Evolutionary conservation across 92 coral and sea anemone species (phyloP), one percentile per base, ranked within the genome.

Genomic region (Palythoa heliodiscus): DNA sequence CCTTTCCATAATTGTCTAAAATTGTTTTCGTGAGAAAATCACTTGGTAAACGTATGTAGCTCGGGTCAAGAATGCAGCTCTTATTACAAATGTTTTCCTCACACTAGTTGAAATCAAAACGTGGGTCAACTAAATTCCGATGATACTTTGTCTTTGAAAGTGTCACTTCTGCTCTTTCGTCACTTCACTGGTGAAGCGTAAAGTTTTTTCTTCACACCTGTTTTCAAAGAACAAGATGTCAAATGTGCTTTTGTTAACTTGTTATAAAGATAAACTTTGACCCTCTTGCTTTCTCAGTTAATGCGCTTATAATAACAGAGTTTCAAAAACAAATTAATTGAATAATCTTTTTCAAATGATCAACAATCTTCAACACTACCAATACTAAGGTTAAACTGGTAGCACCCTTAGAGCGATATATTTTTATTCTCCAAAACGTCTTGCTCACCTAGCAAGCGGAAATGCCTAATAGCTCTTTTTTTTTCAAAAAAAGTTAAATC

Each of bases 1-100:
- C 80, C 80, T 75, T 52, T 75, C 66, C 80, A 75, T 75, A 50
- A 20, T 52, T 50, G 60, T 20, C 19, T 25, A 50, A 22, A 23
- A 22, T 22, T 54, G 37, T 68, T 68, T 29, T 38, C 63, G 22
- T 52, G 47, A 75, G 43, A 22, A 75, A 52, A 52, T 7, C 40
- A 75, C 14, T 71, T 43, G 15, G 52, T 38, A 11, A 71, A 39
- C 4, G 53, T 71, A 15, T n/a, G 52, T 39, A 24, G 19, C 2
- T 7, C 7, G 13, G 5, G 25, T 29, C 39, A 15, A 15, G 25
- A 69, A 35, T 69, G 73, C 47, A 5, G 16, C 1, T 69, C n/a
- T 29, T 29, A 29, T 29, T 58, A 35, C 73, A 9, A 17, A 70
- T 70, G 73, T 22, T 70, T 15, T 70, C 73, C 25, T 25, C 25